Evolutionary conservation across 1,140 invertebrate species (phyloP), one percentile per base, ranked within the genome.

Genomic region (Zophobas atratus): DNA sequence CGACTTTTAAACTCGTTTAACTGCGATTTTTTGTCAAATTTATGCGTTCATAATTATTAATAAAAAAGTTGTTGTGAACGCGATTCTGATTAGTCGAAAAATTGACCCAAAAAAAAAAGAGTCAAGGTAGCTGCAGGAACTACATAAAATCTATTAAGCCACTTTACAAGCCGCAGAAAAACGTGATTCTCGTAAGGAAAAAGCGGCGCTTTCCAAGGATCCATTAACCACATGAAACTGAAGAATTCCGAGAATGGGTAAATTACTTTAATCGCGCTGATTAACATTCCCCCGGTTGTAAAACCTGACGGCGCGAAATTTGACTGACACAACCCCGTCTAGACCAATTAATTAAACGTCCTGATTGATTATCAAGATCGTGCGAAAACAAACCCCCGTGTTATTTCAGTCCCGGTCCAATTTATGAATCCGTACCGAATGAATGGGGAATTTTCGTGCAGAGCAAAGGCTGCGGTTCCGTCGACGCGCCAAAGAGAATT

Each of bases 401-500:
- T 51, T 6, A 51, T 51, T 51, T 51, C 49, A 51, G 20, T 63
- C 36, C 35, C 20, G 57, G 38, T 39, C 20, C 60, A 67, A 67
- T 67, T 67, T 43, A 67, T 43, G 60, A 43, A 5, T 67, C 38
- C 6, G 1, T 32, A 8, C 39, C 39, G 6, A 38, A 36, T 60
- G 56, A 67, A 67, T 43, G 60, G 57, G 1, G 39, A 67, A 67
- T 67, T 67, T 67, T 39, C 60, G 33, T 43, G 38, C 1, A 32
- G 33, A 36, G 60, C 60, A 60, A 60, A 60, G 56, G 34, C 38
- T 60, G 56, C 56, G 56, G 56, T 60, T 39, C 20, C 34, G 35
- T 5, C 56, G 56, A 33, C 56, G 35, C 5, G 6, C 60, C 39
- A 43, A 67, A 67, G 60, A 67, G 60, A 60, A 67, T 67, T 67